Conservation (phyloP, 2,113 vertebrate genomes). For the Pagrus major region DNA sequence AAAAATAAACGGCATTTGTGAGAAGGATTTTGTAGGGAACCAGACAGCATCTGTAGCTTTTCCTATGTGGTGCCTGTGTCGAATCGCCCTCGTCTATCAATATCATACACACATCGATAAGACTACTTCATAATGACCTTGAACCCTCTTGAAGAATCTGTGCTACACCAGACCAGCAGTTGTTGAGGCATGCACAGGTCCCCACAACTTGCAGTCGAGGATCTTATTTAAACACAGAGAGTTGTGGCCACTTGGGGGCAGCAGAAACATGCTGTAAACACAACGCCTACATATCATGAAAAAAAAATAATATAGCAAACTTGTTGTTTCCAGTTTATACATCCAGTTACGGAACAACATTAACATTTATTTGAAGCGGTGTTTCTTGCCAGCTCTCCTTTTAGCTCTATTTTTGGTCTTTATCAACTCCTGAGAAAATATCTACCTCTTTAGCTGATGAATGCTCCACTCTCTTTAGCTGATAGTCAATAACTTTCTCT, state of each 20-base stretch:
- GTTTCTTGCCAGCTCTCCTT: too few species aligned
- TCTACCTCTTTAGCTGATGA: too few species aligned
- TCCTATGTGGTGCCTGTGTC: too few species aligned
- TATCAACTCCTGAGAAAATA: too few species aligned
- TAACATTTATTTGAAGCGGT: too few species aligned
- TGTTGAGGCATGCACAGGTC: not conserved
- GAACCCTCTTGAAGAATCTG: too few species aligned
- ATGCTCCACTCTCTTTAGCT: too few species aligned
- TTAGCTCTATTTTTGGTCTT: too few species aligned
- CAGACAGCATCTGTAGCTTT: too few species aligned
- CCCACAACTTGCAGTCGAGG: not conserved
- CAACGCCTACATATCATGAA: not conserved
- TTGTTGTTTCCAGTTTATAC: too few species aligned
- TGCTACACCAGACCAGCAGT: not conserved
- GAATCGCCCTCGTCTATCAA: not conserved
- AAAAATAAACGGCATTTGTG: not conserved
- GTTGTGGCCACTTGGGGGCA: not conserved
- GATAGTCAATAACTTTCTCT: too few species aligned
- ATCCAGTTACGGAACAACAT: too few species aligned
- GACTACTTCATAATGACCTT: not conserved
- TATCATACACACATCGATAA: not conserved
- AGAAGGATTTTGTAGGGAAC: not conserved
- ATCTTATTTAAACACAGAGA: not conserved
- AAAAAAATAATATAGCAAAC: not conserved
- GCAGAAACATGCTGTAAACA: not conserved